Percentiles rank a stretch among this genome's conserved stretches.
These are phyloP conservation scores for Euplexia lucipara DNA, from an alignment of 2,888 invertebrate species.

Conservation along the genomic window DNA sequence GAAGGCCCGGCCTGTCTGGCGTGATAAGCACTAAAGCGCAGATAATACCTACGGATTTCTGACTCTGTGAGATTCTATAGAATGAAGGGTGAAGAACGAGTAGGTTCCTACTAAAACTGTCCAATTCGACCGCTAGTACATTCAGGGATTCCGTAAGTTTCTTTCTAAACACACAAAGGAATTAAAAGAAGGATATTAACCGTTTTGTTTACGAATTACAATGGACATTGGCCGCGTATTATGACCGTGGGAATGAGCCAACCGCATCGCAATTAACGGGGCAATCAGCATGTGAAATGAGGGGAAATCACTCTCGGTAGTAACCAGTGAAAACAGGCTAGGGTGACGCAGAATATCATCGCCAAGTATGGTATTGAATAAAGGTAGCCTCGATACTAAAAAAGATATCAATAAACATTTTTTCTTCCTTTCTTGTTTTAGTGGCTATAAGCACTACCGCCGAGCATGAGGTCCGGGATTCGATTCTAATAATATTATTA, in stretches of 20 bases:
- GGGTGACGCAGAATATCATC: slow-evolving; percentile 15
- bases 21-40: too few relatives aligned
- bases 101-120: too few relatives aligned
- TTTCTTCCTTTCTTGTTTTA: too few relatives aligned
- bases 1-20: too few relatives aligned
- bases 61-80: too few relatives aligned
- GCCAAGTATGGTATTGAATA: slow-evolving; percentile 11
- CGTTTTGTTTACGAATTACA: slow-evolving; percentile 39
- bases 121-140: neutral
- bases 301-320: slow-evolving; percentile 51
- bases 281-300: slow-evolving; percentile 55
- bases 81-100: too few relatives aligned
- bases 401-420: too few relatives aligned
- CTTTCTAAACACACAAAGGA: slow-evolving; percentile 20
- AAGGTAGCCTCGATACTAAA: slow-evolving; percentile 8
- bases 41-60: too few relatives aligned
- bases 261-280: slow-evolving; percentile 57
- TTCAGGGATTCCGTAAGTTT: slow-evolving; percentile 1
- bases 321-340: slow-evolving; percentile 21
- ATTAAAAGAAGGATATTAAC: slow-evolving; percentile 38
- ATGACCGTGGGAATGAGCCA: slow-evolving; percentile 55
- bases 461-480: too few relatives aligned
- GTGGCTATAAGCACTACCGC: too few relatives aligned
- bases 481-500: too few relatives aligned
- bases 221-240: slow-evolving; percentile 43